These are phyloP conservation scores for Ivindomyrus marchei DNA, from an alignment of 2,113 vertebrate species.

Conservation along the genomic window DNA sequence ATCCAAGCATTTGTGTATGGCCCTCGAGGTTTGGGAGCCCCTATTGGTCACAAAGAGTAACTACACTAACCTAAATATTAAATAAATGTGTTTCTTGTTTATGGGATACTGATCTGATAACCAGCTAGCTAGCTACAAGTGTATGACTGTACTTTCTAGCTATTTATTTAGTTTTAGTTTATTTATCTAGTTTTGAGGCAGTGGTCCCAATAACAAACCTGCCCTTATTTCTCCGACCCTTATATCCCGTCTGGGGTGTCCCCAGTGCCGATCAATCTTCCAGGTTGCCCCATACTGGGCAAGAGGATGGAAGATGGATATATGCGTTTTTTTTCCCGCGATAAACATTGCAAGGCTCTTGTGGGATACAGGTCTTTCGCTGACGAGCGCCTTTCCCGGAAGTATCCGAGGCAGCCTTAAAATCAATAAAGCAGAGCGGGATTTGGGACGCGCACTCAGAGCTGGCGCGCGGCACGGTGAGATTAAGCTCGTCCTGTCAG, in stretches of 20 bases:
- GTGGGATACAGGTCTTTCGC: neutral
- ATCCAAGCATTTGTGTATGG: neutral
- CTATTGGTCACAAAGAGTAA: neutral
- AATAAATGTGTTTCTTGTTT: neutral
- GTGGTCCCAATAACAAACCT: neutral
- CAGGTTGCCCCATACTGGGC: neutral
- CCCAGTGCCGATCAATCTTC: neutral
- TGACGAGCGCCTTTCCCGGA: neutral
- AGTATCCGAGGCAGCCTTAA: neutral
- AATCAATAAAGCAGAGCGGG: slow-evolving; percentile 2
- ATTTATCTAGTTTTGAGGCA: neutral
- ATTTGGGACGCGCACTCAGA: neutral
- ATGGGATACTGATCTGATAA: neutral
- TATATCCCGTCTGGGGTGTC: neutral
- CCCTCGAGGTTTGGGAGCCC: neutral
- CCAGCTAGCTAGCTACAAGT: neutral
- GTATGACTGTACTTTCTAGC: neutral
- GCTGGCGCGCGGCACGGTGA: neutral
- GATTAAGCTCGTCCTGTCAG: neutral
- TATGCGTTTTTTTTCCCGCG: neutral
- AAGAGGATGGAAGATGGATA: neutral
- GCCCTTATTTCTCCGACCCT: neutral
- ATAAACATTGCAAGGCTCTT: neutral
- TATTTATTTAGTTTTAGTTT: neutral
- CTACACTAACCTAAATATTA: neutral